A percentile compares a stretch with the other conserved stretches of the same genome.
Conservation (phyloP, 2,797 vertebrate genomes). For the Euthynnus affinis region DNA sequence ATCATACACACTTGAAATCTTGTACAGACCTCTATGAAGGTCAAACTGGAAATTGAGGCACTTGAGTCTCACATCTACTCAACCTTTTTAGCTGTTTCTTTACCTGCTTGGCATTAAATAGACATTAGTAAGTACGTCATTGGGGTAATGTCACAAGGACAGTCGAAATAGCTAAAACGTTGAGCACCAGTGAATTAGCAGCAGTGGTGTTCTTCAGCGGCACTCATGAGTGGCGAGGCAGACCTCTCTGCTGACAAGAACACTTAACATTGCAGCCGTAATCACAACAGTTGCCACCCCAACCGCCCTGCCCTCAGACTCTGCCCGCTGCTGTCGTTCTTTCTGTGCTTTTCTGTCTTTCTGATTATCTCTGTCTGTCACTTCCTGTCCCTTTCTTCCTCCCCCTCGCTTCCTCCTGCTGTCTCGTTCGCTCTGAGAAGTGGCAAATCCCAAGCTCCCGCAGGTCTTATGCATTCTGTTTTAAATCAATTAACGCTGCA, state of each 20-base stretch:
- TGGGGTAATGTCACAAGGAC: slow-evolving; percentile 47
- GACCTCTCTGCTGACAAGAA: slow-evolving; percentile 42
- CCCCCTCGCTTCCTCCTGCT: neutral
- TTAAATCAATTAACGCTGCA: slow-evolving; percentile 64
- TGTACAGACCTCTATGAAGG: slow-evolving; percentile 41
- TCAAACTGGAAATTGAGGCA: slow-evolving; percentile 41
- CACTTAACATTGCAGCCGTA: slow-evolving; percentile 48
- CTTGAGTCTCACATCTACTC: slow-evolving; percentile 38
- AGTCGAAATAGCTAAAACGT: slow-evolving; percentile 29
- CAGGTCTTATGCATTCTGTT: slow-evolving; percentile 36
- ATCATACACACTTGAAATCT: slow-evolving; percentile 29
- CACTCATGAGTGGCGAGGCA: slow-evolving; percentile 6
- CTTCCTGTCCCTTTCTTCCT: neutral
- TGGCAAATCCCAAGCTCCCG: slow-evolving; percentile 27
- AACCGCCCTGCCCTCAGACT: neutral
- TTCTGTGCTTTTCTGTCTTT: slow-evolving; percentile 14
- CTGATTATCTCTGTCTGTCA: slow-evolving; percentile 37
- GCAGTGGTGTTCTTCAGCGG: slow-evolving; percentile 24
- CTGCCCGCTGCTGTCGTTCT: slow-evolving; percentile 7
- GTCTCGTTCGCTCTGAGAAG: slow-evolving; percentile 8
- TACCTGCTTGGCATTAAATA: slow-evolving; percentile 26
- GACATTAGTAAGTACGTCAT: slow-evolving; percentile 34
- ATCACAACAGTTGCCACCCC: slow-evolving; percentile 38
- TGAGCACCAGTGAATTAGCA: slow-evolving; percentile 49
- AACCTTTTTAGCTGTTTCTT: slow-evolving; percentile 9